Conservation (phyloP, 2,113 vertebrate species). For the Epinephelus moara region DNA sequence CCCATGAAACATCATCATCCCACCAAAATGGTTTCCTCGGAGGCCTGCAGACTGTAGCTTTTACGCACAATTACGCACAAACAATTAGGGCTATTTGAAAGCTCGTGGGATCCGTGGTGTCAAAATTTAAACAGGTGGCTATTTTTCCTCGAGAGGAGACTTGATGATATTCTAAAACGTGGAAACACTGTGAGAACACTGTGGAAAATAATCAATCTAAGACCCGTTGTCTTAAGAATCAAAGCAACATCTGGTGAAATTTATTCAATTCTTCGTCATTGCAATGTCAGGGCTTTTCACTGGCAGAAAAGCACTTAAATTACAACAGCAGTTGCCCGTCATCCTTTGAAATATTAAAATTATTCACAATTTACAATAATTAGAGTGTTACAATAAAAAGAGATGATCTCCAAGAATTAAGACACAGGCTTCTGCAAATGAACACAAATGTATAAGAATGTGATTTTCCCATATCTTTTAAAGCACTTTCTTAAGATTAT, state of each 20-base stretch:
- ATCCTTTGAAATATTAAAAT: slow-evolving; percentile 92
- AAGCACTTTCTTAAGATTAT: slow-evolving; percentile 84
- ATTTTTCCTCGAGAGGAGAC: slow-evolving; percentile 5
- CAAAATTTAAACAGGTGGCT: slow-evolving; percentile 47
- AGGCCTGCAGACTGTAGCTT: slow-evolving; percentile 33
- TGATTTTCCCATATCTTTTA: slow-evolving; percentile 84
- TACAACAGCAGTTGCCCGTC: slow-evolving; percentile 89
- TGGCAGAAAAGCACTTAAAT: slow-evolving; percentile 93
- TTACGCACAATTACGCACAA: slow-evolving; percentile 74
- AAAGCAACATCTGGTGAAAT: slow-evolving; percentile 89
- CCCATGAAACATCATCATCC: slow-evolving; percentile 5
- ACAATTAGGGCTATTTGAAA: slow-evolving; percentile 55
- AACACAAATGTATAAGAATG: slow-evolving; percentile 88
- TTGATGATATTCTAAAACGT: slow-evolving; percentile 33
- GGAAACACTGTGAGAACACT: slow-evolving; percentile 50
- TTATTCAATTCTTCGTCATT: slow-evolving; percentile 92
- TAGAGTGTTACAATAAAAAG: slow-evolving; percentile 89
- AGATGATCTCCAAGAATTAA: slow-evolving; percentile 79
- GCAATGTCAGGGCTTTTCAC: slow-evolving; percentile 87
- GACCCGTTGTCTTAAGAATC: slow-evolving; percentile 81
- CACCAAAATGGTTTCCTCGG: neutral
- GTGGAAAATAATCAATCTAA: slow-evolving; percentile 81
- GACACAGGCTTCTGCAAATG: slow-evolving; percentile 81
- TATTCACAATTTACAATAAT: slow-evolving; percentile 98
- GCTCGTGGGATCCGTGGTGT: slow-evolving; percentile 46